Conservation (phyloP, 1,140 invertebrate genomes). For the Aplysia californica region DNA sequence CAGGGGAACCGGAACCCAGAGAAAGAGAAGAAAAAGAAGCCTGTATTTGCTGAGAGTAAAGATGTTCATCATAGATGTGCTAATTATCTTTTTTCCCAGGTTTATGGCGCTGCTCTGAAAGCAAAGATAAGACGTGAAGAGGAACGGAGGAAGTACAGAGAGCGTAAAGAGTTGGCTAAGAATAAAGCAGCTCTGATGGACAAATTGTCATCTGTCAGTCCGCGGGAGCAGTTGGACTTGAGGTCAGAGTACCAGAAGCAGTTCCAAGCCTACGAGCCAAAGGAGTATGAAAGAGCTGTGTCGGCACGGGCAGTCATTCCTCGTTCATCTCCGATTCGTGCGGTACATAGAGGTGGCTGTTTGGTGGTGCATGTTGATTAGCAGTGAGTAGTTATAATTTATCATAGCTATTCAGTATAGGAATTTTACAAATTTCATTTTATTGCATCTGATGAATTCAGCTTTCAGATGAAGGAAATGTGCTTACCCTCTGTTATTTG, state of each 20-base stretch:
- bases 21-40: no score
- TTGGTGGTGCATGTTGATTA: conserved; percentile 14
- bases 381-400: no score
- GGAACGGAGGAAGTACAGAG: not conserved
- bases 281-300: conserved; percentile 10
- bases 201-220: not conserved
- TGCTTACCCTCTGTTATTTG: no score
- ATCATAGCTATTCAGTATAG: no score
- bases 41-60: no score
- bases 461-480: no score
- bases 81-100: no score
- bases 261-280: conserved; percentile 24
- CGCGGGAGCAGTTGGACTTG: not conserved
- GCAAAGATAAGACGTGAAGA: conserved; percentile 9
- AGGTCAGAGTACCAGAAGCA: conserved; percentile 18
- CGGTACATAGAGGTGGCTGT: conserved; percentile 15
- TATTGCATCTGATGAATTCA: no score
- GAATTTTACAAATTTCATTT: no score
- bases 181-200: conserved; percentile 4
- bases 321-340: not conserved
- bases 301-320: conserved; percentile 14
- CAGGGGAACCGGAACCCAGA: no score
- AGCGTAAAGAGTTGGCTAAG: not conserved
- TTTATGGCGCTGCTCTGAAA: conserved; percentile 14
- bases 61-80: no score